Base-by-base conservation (phyloP, 2,888 invertebrate species). In the Linnaemya vulpina region DNA sequence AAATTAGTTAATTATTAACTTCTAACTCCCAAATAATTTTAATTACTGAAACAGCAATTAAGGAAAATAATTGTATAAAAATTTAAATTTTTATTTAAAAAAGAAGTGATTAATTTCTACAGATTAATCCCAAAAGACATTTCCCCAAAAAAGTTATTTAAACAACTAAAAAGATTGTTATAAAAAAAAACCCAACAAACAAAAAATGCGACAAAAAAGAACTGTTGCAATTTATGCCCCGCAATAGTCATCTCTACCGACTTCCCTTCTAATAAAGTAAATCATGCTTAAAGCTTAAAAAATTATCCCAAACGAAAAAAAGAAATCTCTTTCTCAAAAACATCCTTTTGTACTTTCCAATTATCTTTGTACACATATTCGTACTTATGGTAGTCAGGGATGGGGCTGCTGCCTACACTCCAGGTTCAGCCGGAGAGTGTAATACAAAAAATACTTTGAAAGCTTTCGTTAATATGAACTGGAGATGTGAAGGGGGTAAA, bases 301-400 rank as follows among this genome's bases (percentile, higher is more conserved):
- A 62, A 85, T n/a, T 49, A 62, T 73, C 17, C 60, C 75, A 79
- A 51, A 70, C 63, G 70, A 85, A 78, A 30, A 30, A n/a, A n/a
- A n/a, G n/a, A n/a, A 30, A 82, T 85, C 78, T 78, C 78, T 82
- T 85, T 75, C 71, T 67, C 53, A 82, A 85, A 75, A 51, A 25
- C 43, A 51, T 70, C 70, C 82, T 75, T 79, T 82, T 82, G 79
- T 75, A 82, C 71, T 79, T 82, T 43, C 60, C 75, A 79, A 82
- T 82, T 85, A 85, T 85, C 65, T 79, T 78, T 82, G 78, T 78
- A 85, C 71, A 81, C 74, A 30, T 30, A 30, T 30, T 74, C 63
- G 63, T 40, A 49, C 11, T 63, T 25, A 22, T 49, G 43, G 35
- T 8, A 53, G 40, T 63, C 15, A 40, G 51, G 38, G n/a, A 20